Conservation (phyloP, 2,113 vertebrate species). For the Gorilla gorilla region DNA sequence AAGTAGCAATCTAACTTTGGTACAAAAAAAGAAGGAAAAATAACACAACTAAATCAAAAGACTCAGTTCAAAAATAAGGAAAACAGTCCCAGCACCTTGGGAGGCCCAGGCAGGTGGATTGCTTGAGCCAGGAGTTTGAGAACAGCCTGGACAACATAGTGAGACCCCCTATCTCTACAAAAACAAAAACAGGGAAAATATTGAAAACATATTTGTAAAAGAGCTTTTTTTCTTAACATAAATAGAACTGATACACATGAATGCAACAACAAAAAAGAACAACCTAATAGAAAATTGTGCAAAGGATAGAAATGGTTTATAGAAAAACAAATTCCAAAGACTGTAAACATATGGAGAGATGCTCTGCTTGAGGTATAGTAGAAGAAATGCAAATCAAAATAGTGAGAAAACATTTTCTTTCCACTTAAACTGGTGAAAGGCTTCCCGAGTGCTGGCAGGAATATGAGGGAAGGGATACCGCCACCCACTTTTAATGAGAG, state of each 20-base stretch:
- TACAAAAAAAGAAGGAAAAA: background rate
- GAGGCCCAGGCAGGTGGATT: too few relatives aligned
- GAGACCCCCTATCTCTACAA: too few relatives aligned
- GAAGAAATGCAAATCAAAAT: background rate
- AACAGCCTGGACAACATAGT: too few relatives aligned
- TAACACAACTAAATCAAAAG: background rate
- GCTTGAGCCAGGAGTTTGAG: too few relatives aligned
- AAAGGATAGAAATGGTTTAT: background rate
- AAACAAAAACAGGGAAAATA: background rate
- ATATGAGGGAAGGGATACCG: background rate
- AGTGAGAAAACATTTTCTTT: background rate
- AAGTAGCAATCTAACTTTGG: background rate
- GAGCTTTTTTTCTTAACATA: conserved; percentile 23
- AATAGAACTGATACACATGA: background rate
- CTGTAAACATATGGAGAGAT: background rate
- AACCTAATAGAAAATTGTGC: background rate
- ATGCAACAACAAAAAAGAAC: background rate
- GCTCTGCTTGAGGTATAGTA: background rate
- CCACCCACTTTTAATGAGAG: background rate
- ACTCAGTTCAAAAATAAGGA: conserved; percentile 15
- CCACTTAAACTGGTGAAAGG: background rate
- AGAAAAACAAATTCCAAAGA: conserved; percentile 22
- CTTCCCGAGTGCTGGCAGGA: background rate
- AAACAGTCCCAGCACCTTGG: background rate
- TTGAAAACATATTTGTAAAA: conserved; percentile 10